Evolutionary conservation across 2,113 vertebrate species (phyloP).

Genomic region (Pterocles burchelli): DNA sequence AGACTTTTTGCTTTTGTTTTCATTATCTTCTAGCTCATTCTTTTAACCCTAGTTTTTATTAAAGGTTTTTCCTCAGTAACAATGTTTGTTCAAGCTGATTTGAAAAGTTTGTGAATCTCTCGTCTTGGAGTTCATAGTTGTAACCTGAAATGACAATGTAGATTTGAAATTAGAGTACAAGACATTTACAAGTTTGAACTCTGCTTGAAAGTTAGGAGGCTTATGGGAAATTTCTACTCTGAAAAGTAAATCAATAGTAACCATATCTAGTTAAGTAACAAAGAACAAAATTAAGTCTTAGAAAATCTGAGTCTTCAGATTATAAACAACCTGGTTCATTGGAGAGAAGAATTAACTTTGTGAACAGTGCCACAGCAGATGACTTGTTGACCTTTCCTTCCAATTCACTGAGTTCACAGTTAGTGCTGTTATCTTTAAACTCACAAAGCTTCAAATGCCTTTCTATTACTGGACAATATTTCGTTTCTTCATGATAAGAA

Average conservation of each 20-base stretch:
- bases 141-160: not conserved
- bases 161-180: not conserved
- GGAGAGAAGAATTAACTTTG: not conserved
- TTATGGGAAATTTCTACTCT: not conserved
- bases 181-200: not conserved
- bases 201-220: not conserved
- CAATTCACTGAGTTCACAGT: conserved; percentile 7
- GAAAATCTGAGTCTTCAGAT: conserved; percentile 12
- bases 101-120: not conserved
- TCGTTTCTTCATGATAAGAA: conserved; percentile 62
- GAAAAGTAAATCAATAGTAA: not conserved
- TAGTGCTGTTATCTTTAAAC: conserved; percentile 56
- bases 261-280: not conserved
- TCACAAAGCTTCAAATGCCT: conserved; percentile 51
- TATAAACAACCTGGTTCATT: not conserved
- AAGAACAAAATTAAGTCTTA: conserved; percentile 8
- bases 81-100: not conserved
- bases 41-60: not conserved
- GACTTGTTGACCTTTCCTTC: conserved; percentile 54
- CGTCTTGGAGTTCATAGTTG: not conserved
- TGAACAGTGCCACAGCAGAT: not conserved
- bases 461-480: conserved; percentile 54
- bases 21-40: not conserved
- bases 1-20: not conserved
- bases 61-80: not conserved